Evolutionary conservation across 2,113 vertebrate species (phyloP).

Genomic region (Aphelocoma coerulescens): DNA sequence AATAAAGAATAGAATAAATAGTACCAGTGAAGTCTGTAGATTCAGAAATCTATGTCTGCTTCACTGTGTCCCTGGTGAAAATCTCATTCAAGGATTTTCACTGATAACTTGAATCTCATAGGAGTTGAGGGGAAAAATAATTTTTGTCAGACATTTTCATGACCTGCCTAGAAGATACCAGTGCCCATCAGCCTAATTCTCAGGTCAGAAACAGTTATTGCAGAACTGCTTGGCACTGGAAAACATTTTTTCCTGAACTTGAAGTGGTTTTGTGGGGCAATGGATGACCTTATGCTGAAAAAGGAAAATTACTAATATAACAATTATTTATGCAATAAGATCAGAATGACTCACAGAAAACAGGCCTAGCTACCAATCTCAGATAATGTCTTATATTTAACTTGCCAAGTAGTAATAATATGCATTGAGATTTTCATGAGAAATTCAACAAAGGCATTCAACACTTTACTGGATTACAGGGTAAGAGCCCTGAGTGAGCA

Average conservation of each 20-base stretch:
- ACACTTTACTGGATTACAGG: neutral
- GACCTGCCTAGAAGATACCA: neutral
- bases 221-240: neutral
- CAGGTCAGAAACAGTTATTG: neutral
- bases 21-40: neutral
- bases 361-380: neutral
- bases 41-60: neutral
- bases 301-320: neutral
- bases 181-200: neutral
- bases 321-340: neutral
- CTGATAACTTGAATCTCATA: neutral
- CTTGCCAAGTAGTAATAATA: neutral
- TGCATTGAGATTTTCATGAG: neutral
- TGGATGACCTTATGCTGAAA: neutral
- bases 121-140: neutral
- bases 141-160: neutral
- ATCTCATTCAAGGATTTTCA: neutral
- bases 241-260: neutral
- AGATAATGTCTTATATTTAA: neutral
- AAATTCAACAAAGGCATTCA: neutral
- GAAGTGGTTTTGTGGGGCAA: neutral
- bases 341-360: neutral
- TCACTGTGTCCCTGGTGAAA: neutral
- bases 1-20: neutral
- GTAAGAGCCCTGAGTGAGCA: accelerated